Percentiles rank a stretch among this genome's conserved stretches.
Evolutionary conservation across 2,797 vertebrate genomes (phyloP).

Genomic region (Pristis pectinata): DNA sequence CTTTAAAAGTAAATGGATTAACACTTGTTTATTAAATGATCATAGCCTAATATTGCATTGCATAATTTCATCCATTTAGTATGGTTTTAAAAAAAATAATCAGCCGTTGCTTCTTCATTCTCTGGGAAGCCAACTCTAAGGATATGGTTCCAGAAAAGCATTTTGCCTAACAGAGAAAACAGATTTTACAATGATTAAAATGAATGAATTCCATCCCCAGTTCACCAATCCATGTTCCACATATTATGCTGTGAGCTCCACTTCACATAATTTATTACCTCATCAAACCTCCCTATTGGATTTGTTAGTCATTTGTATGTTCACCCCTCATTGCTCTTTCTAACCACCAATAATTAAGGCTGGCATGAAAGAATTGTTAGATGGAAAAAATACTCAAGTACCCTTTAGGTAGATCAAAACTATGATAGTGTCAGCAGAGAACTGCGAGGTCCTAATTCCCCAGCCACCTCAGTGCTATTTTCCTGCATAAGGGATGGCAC

Average conservation of each 20-base stretch:
- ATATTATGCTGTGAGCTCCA: background rate
- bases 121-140: background rate
- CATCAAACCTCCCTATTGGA: background rate
- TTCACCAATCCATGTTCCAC: background rate
- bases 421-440: background rate
- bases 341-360: background rate
- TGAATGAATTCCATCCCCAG: background rate
- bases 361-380: background rate
- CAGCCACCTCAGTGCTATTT: background rate
- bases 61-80: background rate
- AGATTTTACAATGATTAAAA: background rate
- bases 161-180: background rate
- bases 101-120: too few species aligned
- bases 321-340: background rate
- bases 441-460: background rate
- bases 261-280: background rate
- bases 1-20: background rate
- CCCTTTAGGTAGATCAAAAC: too few species aligned
- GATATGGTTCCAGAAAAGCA: background rate
- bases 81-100: too few species aligned
- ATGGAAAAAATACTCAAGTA: background rate
- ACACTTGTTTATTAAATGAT: background rate
- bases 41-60: background rate
- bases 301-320: background rate
- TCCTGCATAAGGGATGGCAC: background rate